Conservation (phyloP, 2,888 invertebrate species). For the Melipona bicolor region DNA sequence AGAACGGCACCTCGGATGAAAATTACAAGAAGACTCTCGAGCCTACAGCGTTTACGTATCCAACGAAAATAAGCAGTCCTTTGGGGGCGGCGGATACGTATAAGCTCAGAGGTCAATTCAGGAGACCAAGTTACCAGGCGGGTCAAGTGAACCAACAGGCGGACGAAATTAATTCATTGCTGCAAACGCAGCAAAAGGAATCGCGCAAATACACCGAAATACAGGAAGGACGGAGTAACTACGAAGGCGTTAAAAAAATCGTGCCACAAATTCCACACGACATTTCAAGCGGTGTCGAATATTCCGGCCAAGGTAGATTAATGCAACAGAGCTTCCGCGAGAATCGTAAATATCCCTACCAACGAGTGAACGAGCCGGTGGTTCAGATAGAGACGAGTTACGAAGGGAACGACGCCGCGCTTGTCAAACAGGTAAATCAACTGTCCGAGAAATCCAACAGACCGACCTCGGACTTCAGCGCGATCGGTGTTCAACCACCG, state of each 20-base stretch:
- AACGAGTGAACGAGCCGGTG: slow-evolving; percentile 24
- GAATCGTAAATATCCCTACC: slow-evolving; percentile 35
- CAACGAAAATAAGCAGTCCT: slow-evolving; percentile 40
- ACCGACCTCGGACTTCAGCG: slow-evolving; percentile 81
- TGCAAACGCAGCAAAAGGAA: slow-evolving; percentile 42
- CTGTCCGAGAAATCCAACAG: slow-evolving; percentile 41
- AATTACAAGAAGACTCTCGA: slow-evolving; percentile 27
- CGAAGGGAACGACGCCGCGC: slow-evolving; percentile 44
- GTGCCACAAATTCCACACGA: not conserved
- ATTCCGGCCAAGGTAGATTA: not conserved
- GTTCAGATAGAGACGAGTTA: slow-evolving; percentile 38
- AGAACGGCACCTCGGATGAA: not conserved
- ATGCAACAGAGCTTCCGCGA: slow-evolving; percentile 33
- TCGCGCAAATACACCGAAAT: not conserved
- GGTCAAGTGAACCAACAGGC: slow-evolving; percentile 43
- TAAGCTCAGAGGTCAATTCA: not conserved
- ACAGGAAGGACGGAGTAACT: not conserved
- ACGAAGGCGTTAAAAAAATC: slow-evolving; percentile 5
- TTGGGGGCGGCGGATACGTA: slow-evolving; percentile 13
- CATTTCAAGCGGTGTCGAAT: not conserved
- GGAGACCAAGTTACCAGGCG: not conserved
- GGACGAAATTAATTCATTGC: slow-evolving; percentile 57
- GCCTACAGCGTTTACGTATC: slow-evolving; percentile 16
- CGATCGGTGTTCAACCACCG: slow-evolving; percentile 85
- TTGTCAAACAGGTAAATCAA: slow-evolving; percentile 68